A percentile compares a stretch with the other conserved stretches of the same genome.
phyloP scores from a whole-genome alignment of 2,888 invertebrate species.

The Stenichneumon culpator region DNA sequence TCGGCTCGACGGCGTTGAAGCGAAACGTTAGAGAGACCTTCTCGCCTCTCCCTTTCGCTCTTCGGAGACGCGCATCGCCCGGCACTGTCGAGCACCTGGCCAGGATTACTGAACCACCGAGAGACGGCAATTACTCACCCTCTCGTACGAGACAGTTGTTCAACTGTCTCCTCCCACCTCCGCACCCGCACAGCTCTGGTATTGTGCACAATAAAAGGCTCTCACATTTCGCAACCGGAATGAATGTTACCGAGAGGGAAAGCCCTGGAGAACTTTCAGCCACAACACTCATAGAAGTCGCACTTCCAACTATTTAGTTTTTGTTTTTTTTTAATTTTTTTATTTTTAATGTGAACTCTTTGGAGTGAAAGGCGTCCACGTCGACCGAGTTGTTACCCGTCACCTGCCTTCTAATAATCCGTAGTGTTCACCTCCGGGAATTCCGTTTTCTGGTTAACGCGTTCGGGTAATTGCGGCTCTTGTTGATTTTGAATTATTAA shows the following conservation, averaged over 20 bases:
- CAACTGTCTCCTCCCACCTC: slow-evolving; percentile 34
- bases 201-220: slow-evolving; percentile 4
- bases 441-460: not conserved
- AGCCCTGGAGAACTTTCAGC: slow-evolving; percentile 23
- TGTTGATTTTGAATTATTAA: too few species aligned
- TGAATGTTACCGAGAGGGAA: not conserved
- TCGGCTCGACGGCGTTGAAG: not conserved
- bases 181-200: not conserved
- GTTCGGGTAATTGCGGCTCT: not conserved
- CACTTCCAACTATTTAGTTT: slow-evolving; percentile 9
- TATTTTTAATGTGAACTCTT: slow-evolving; percentile 3
- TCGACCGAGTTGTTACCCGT: not conserved
- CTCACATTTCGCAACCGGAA: slow-evolving; percentile 14
- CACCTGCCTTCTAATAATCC: not conserved
- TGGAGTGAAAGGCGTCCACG: not conserved
- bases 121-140: slow-evolving; percentile 41
- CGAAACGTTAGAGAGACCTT: slow-evolving; percentile 27
- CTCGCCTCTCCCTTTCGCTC: not conserved
- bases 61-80: not conserved
- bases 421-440: not conserved
- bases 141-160: slow-evolving; percentile 34
- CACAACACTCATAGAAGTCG: not conserved
- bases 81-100: not conserved
- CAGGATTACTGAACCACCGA: slow-evolving; percentile 28
- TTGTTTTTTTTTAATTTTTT: not conserved